Conservation (phyloP, 2,797 vertebrate genomes). For the Salarias fasciatus region DNA sequence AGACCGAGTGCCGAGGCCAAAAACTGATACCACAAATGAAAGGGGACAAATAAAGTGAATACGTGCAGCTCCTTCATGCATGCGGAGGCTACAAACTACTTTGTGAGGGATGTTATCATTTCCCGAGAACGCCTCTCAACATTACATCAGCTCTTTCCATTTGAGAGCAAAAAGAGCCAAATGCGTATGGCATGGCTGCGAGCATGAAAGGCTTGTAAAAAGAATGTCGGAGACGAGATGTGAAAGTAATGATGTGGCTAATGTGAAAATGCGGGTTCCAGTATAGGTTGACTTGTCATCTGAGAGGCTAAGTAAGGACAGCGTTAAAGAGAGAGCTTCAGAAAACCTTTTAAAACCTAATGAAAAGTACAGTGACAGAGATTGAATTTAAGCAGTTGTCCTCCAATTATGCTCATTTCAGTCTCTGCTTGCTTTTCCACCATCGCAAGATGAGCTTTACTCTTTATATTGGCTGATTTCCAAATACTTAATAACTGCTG, state of each 20-base stretch:
- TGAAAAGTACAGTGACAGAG: constrained; percentile 37
- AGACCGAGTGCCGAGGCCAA: constrained; percentile 16
- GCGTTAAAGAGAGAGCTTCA: constrained; percentile 5
- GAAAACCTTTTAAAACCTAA: constrained; percentile 35
- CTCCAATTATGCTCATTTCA: constrained; percentile 22
- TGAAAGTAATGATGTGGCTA: constrained; percentile 10
- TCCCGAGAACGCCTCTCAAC: constrained; percentile 21
- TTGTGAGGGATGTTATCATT: constrained; percentile 24
- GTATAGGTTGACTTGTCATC: constrained; percentile 8
- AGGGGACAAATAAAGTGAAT: constrained; percentile 15
- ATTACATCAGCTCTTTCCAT: constrained; percentile 37
- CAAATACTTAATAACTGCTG: constrained; percentile 45
- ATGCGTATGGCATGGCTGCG: constrained; percentile 16
- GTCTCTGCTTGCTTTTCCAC: constrained; percentile 43
- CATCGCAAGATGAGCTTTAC: constrained; percentile 38
- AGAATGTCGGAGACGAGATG: constrained; percentile 25
- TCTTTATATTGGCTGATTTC: constrained; percentile 50
- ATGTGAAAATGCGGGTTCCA: constrained; percentile 26
- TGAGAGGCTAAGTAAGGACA: constrained; percentile 45
- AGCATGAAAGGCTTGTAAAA: constrained; percentile 18
- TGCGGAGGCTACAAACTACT: constrained; percentile 4
- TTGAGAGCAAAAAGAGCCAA: constrained; percentile 24
- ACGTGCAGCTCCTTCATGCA: constrained; percentile 7
- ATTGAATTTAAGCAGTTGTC: constrained; percentile 33
- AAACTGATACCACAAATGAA: constrained; percentile 24